Evolutionary conservation across 2,113 vertebrate species (phyloP), one percentile per base, ranked within the genome.

Genomic region (Stigmatopora nigra): DNA sequence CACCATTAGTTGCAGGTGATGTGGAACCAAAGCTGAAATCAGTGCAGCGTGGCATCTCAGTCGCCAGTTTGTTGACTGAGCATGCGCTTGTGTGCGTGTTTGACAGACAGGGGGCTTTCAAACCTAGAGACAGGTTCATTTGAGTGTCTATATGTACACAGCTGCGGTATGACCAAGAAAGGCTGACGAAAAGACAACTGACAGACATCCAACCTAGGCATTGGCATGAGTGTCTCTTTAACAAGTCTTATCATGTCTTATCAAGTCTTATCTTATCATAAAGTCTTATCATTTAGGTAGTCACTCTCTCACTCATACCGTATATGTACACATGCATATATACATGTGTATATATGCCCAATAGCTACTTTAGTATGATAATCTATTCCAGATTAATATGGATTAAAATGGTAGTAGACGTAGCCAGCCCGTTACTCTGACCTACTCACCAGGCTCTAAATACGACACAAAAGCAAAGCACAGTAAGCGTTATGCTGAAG

Each of bases 21-120:
- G 83, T 86, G 89, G 89, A 91, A 91, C 88, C 86, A 87, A 82
- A 86, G 84, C 81, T 78, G 69, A 76, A 88, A 84, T 78, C 82
- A 75, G 72, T 84, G 82, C 82, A 78, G 72, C 76, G 71, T 78
- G 73, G 71, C 63, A 55, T 76, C 69, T 76, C 78, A 45, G 48
- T 63, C 67, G 63, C 65, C 70, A 36, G 66, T 84, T 78, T 84
- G 83, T 82, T 82, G 69, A 82, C 68, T 19, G 57, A 10, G 17
- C 36, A 36, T 17, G 56, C 35, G 36, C 20, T 38, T 12, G n/a
- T 20, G 10, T 45, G 57, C 19, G 36, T 44, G 36, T 19, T 52
- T 78, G 73, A 84, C 76, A 78, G 80, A 84, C 74, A 75, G 55
- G 65, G 46, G 36, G 67, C 73, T 75, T 76, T 83, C 86, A 84